Evolutionary conservation across 2,888 invertebrate species (phyloP).

Genomic region (Parascotia fuliginaria): DNA sequence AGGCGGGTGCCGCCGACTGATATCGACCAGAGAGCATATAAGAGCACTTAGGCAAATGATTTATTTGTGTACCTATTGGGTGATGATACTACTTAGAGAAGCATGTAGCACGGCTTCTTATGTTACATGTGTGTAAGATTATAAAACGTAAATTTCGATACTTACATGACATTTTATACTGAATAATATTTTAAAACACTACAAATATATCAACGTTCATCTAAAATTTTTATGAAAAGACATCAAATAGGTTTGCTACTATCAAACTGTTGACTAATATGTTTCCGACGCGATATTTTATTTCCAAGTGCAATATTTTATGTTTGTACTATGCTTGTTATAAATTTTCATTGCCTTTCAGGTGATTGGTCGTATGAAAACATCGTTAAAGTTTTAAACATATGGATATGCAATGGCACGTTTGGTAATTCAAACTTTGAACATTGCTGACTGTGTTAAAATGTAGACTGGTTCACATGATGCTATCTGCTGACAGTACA

Average conservation of each 20-base stretch:
- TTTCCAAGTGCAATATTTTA: too few relatives aligned
- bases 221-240: not conserved
- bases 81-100: too few relatives aligned
- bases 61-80: too few relatives aligned
- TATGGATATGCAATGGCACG: conserved; percentile 66
- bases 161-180: too few relatives aligned
- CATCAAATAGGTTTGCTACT: conserved; percentile 12
- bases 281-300: conserved; percentile 17
- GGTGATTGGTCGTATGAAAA: conserved; percentile 61
- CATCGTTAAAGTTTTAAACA: conserved; percentile 51
- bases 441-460: conserved; percentile 44
- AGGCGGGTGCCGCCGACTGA: too few relatives aligned
- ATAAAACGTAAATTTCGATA: too few relatives aligned
- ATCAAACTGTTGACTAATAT: conserved; percentile 23
- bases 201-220: too few relatives aligned
- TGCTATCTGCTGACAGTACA: conserved; percentile 43
- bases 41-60: too few relatives aligned
- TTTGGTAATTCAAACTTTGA: conserved; percentile 53
- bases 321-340: conserved; percentile 30
- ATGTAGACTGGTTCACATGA: conserved; percentile 25
- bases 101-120: too few relatives aligned
- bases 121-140: too few relatives aligned
- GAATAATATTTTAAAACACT: too few relatives aligned
- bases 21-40: too few relatives aligned
- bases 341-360: conserved; percentile 57